Evolutionary conservation across 1,140 invertebrate genomes (phyloP).

Genomic region (Pseudomyrmex flavicornis): DNA sequence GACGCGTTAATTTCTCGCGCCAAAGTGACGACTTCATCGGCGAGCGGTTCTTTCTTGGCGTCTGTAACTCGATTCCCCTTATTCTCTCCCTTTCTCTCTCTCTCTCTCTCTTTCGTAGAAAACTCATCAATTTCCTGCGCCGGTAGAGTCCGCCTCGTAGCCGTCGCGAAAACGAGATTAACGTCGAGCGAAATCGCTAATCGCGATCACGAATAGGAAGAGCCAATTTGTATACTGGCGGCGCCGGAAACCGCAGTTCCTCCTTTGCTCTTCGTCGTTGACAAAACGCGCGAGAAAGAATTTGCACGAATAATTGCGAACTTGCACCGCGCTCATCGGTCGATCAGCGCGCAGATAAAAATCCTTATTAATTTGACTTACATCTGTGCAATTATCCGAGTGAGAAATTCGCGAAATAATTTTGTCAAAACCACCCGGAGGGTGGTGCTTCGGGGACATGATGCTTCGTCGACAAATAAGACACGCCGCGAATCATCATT

Average conservation of each 20-base stretch:
- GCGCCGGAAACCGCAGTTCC: neutral
- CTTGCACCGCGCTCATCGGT: slow-evolving; percentile 1
- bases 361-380: too few relatives aligned
- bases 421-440: too few relatives aligned
- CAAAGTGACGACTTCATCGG: neutral
- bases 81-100: neutral
- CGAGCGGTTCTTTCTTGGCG: neutral
- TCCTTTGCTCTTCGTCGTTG: neutral
- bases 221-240: slow-evolving; percentile 11
- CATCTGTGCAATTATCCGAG: too few relatives aligned
- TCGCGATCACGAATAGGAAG: slow-evolving; percentile 41
- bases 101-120: neutral
- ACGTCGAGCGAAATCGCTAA: slow-evolving; percentile 35
- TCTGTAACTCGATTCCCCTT: neutral
- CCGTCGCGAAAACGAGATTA: slow-evolving; percentile 27
- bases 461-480: too few relatives aligned
- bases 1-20: slow-evolving; percentile 7
- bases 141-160: too few relatives aligned
- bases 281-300: slow-evolving; percentile 12
- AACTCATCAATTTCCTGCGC: slow-evolving; percentile 13
- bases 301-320: slow-evolving; percentile 4
- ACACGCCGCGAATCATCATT: too few relatives aligned
- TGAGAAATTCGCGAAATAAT: too few relatives aligned
- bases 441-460: too few relatives aligned
- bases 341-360: too few relatives aligned